Conservation (phyloP, 1,140 invertebrate genomes). For the Sinonovacula constricta region DNA sequence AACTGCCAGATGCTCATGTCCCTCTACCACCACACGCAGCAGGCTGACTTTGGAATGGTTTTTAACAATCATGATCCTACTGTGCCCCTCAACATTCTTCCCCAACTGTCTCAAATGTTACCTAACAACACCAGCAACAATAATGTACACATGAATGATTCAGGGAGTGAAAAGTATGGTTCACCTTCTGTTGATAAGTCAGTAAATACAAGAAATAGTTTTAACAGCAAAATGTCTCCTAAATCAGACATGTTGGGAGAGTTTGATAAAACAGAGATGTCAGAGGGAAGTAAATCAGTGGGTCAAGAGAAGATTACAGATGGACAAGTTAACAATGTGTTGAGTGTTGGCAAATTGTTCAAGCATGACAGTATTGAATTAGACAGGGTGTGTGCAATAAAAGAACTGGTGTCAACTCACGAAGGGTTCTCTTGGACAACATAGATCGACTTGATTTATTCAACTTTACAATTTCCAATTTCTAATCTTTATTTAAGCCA, state of each 20-base stretch:
- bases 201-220: not conserved
- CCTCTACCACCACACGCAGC: slow-evolving; percentile 51
- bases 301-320: too few relatives aligned
- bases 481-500: too few relatives aligned
- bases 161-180: not conserved
- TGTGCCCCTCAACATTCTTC: slow-evolving; percentile 54
- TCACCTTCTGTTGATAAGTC: not conserved
- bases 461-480: too few relatives aligned
- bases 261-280: not conserved
- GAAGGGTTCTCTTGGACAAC: slow-evolving; percentile 39
- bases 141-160: not conserved
- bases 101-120: not conserved
- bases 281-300: too few relatives aligned
- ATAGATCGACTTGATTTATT: too few relatives aligned
- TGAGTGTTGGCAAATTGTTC: not conserved
- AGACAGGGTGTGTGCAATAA: slow-evolving; percentile 33
- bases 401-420: slow-evolving; percentile 33
- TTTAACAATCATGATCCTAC: slow-evolving; percentile 64
- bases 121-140: not conserved
- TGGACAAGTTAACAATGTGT: not conserved
- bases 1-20: slow-evolving; percentile 43
- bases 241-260: not conserved
- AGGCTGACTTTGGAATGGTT: slow-evolving; percentile 49
- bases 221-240: not conserved
- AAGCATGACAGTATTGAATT: not conserved